Percentiles rank a stretch among this genome's conserved stretches.
phyloP scores from a whole-genome alignment of 2,888 invertebrate species.

The Pristionchus fissidentatus region DNA sequence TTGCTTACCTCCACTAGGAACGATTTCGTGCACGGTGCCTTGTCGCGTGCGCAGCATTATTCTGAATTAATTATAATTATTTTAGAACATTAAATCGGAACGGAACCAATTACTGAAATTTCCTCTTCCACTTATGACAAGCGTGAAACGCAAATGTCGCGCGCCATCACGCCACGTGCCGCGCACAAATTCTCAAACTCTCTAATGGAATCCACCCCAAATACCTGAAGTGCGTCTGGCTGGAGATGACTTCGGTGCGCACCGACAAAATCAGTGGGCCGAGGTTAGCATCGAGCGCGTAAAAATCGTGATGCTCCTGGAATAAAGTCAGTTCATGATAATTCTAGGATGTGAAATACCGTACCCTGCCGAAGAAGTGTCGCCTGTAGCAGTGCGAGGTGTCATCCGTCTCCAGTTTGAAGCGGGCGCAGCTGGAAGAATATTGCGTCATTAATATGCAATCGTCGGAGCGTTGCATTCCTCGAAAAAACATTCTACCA shows the following conservation, averaged over 20 bases:
- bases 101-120: no score
- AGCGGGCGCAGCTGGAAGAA: constrained; percentile 69
- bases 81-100: no score
- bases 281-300: constrained; percentile 88
- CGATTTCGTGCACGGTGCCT: constrained; percentile 91
- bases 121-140: background rate
- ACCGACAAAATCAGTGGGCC: constrained; percentile 94
- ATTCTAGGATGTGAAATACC: constrained; percentile 65
- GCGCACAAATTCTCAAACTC: background rate
- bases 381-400: constrained; percentile 93
- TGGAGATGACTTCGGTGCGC: constrained; percentile 90
- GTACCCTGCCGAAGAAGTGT: constrained; percentile 91
- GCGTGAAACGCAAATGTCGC: background rate
- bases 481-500: no score
- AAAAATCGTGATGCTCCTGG: constrained; percentile 95
- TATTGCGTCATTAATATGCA: background rate
- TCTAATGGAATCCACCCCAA: background rate
- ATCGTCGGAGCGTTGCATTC: no score
- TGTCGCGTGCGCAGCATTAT: constrained; percentile 81
- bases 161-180: background rate
- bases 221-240: constrained; percentile 88
- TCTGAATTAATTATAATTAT: constrained; percentile 19
- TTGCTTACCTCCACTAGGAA: constrained; percentile 83
- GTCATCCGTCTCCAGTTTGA: constrained; percentile 90
- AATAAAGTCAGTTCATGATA: constrained; percentile 63